Base-by-base conservation (phyloP, 92 coral and sea anemone genomes). In the Zoanthus gigantus region DNA sequence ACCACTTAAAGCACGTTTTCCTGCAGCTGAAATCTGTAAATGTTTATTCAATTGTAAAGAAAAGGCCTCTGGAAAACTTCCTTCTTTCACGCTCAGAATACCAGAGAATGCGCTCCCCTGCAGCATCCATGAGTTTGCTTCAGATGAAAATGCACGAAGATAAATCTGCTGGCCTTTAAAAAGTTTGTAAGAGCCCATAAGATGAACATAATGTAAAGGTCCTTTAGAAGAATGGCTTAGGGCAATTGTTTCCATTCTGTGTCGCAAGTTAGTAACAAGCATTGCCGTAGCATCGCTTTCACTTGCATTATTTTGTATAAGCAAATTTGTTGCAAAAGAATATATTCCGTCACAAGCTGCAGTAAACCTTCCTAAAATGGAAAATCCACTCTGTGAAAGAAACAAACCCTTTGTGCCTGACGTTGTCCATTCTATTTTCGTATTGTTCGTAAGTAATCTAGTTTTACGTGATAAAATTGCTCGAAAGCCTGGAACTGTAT, bases 81-180 rank as follows among this genome's bases (percentile, higher is more conserved):
- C 66, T 60, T 60, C 66, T 15, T 15, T 60, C 13, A 74, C 74
- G 13, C 63, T 28, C 18, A 80, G 44, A 65, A 79, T 7, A 61
- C 84, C 84, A 17, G 84, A 61, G 58, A 79, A 79, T 10, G 84
- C 72, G 18, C 84, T 79, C 72, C 84, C 84, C 16, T 44, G 57
- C 29, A 79, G 34, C 6, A 79, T 63, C 71, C 17, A 34, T 15
- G n/a, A 17, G 16, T 58, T 60, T 13, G 7, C 83, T 31, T 30
- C 50, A 16, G 83, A 57, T 79, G 83, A 79, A 31, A 61, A 17
- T 16, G 23, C 83, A 57, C 52, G 83, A 58, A 79, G 83, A 79
- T 60, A 37, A 79, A 79, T 69, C 29, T 48, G 72, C 53, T 79
- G 71, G 32, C 83, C 72, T 42, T 60, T 79, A 47, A 9, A 34